phyloP scores from a whole-genome alignment of 2,797 vertebrate genomes.

The Chloroceryle inda region DNA sequence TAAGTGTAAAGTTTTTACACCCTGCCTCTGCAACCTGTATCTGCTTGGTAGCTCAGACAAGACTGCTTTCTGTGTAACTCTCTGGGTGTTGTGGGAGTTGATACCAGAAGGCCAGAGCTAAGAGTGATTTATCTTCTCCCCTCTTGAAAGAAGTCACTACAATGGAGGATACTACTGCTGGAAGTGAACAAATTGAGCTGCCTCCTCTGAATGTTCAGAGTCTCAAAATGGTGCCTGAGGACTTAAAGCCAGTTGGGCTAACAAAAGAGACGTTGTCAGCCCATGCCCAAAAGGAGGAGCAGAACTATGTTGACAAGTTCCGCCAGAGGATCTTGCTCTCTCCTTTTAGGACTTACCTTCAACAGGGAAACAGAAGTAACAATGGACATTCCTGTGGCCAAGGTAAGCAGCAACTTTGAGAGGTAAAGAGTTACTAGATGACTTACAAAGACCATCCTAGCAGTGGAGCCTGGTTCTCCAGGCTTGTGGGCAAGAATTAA shows the following conservation, averaged over 20 bases:
- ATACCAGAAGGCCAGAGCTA: not conserved
- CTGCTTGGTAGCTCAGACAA: not conserved
- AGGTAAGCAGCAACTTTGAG: constrained; percentile 75
- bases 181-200: constrained; percentile 79
- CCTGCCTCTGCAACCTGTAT: not conserved
- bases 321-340: constrained; percentile 86
- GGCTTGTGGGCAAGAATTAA: not conserved
- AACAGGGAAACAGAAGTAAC: constrained; percentile 81
- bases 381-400: constrained; percentile 80
- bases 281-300: constrained; percentile 92
- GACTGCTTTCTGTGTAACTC: not conserved
- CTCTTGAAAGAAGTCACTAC: constrained; percentile 83
- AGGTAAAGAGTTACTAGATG: not conserved
- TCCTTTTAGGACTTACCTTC: constrained; percentile 87
- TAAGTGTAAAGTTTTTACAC: not conserved
- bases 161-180: constrained; percentile 81
- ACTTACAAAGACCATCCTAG: not conserved
- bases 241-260: constrained; percentile 82
- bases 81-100: not conserved
- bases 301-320: constrained; percentile 88
- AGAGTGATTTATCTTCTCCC: constrained; percentile 22
- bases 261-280: constrained; percentile 89
- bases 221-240: constrained; percentile 70
- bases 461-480: not conserved
- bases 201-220: constrained; percentile 56